A percentile compares a stretch with the other conserved stretches of the same genome.
Evolutionary conservation across 2,113 vertebrate genomes (phyloP).

Genomic region (Eptatretus burgeri): DNA sequence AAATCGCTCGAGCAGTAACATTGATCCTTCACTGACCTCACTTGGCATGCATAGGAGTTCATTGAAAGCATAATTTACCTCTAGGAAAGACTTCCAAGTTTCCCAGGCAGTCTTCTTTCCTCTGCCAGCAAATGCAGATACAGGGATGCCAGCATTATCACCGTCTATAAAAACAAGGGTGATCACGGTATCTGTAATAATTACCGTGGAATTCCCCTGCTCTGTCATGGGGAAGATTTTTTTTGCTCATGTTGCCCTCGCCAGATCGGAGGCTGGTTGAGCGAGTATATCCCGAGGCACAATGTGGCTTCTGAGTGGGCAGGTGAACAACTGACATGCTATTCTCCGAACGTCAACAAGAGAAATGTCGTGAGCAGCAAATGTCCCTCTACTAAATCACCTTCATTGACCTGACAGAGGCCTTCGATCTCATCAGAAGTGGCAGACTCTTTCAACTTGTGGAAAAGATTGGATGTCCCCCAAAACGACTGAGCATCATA

Average conservation of each 20-base stretch:
- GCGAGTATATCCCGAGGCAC: background rate
- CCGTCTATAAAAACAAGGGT: background rate
- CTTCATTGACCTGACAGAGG: background rate
- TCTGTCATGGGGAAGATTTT: background rate
- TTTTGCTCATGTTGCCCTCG: conserved; percentile 1
- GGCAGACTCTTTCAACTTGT: background rate
- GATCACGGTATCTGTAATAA: no score
- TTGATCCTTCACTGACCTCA: no score
- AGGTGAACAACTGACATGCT: background rate
- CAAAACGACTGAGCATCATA: background rate
- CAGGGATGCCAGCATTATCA: background rate
- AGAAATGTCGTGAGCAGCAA: background rate
- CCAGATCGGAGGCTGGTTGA: background rate
- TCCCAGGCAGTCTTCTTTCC: background rate
- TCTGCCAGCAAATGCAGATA: background rate
- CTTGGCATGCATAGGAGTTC: background rate
- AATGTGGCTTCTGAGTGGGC: background rate
- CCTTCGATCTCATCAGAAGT: background rate
- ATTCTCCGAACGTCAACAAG: background rate
- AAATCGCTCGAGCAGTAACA: no score
- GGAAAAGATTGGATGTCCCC: background rate
- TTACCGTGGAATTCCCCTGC: background rate
- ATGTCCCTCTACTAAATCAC: background rate
- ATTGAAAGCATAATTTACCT: background rate
- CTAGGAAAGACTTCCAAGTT: background rate